phyloP scores from a whole-genome alignment of 1,140 invertebrate genomes.

The Druon quercuslanigerum region DNA sequence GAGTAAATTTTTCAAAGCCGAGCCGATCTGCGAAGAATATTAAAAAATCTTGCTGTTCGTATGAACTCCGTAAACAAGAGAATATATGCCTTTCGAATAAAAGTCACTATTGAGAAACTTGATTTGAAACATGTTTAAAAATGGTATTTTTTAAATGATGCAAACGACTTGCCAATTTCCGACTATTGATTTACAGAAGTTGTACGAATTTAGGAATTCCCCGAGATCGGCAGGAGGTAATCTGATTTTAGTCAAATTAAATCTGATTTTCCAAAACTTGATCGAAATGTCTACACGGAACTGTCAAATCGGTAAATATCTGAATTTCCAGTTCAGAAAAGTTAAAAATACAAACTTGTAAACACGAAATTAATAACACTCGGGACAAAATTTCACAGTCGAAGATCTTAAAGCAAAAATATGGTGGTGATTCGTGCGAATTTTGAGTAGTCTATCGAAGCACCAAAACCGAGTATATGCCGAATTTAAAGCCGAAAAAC shows the following conservation, averaged over 20 bases:
- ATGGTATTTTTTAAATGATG: not conserved
- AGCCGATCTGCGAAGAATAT: not conserved
- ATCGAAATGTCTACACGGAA: constrained; percentile 19
- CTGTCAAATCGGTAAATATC: not conserved
- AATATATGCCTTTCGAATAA: constrained; percentile 14
- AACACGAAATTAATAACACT: constrained; percentile 34
- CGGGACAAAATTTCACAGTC: constrained; percentile 41
- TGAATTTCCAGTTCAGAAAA: not conserved
- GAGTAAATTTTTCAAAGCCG: not conserved
- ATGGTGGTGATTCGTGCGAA: constrained; percentile 45
- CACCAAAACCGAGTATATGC: constrained; percentile 67
- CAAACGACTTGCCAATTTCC: too few species aligned
- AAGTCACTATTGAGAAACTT: not conserved
- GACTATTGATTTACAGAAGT: too few species aligned
- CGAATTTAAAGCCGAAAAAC: constrained; percentile 66
- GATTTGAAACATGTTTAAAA: not conserved
- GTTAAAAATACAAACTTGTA: not conserved
- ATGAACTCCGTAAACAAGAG: not conserved
- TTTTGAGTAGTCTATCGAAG: constrained; percentile 74
- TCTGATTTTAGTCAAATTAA: not conserved
- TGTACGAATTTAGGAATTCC: not conserved
- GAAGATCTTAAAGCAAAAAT: constrained; percentile 11
- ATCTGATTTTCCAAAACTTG: not conserved
- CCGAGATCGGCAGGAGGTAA: not conserved
- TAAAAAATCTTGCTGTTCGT: not conserved